Percentiles rank a stretch among this genome's conserved stretches.
Evolutionary conservation across 37 sponge, comb jelly and placozoan species (phyloP).

Genomic region (Tethya wilhelma): DNA sequence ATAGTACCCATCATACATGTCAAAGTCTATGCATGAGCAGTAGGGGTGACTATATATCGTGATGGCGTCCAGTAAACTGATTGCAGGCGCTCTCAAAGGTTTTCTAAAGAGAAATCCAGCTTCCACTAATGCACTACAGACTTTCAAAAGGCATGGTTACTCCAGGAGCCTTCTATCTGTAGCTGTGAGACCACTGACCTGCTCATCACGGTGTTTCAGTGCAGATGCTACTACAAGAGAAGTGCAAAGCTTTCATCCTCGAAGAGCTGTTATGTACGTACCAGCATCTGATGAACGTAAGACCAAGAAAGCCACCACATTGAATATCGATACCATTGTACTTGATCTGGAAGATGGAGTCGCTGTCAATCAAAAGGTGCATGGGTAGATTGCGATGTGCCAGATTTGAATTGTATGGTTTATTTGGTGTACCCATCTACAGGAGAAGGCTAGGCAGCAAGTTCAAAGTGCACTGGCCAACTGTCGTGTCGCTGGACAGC

Average conservation of each 20-base stretch:
- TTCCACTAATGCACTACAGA: too few relatives aligned
- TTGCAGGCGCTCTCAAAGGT: too few relatives aligned
- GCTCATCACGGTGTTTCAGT: too few relatives aligned
- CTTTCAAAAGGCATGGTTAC: too few relatives aligned
- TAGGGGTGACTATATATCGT: too few relatives aligned
- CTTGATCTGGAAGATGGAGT: constrained; percentile 98
- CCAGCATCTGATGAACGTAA: constrained; percentile 88
- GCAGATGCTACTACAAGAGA: too few relatives aligned
- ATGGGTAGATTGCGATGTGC: neutral
- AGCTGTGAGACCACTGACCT: too few relatives aligned
- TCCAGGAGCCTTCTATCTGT: too few relatives aligned
- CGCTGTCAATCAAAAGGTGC: constrained; percentile 79
- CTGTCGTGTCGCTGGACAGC: constrained; percentile 4
- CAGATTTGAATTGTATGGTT: neutral
- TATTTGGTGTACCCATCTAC: neutral
- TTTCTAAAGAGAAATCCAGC: too few relatives aligned
- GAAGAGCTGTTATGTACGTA: constrained; percentile 94
- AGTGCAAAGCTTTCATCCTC: constrained; percentile 32
- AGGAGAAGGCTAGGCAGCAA: constrained; percentile 45
- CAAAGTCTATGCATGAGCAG: too few relatives aligned
- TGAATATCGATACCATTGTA: constrained; percentile 86
- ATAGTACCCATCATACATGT: too few relatives aligned
- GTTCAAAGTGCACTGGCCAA: constrained; percentile 45
- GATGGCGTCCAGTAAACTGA: too few relatives aligned
- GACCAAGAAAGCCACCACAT: constrained; percentile 64